Evolutionary conservation across 2,113 vertebrate genomes (phyloP).

Genomic region (Corythornis vintsioides): DNA sequence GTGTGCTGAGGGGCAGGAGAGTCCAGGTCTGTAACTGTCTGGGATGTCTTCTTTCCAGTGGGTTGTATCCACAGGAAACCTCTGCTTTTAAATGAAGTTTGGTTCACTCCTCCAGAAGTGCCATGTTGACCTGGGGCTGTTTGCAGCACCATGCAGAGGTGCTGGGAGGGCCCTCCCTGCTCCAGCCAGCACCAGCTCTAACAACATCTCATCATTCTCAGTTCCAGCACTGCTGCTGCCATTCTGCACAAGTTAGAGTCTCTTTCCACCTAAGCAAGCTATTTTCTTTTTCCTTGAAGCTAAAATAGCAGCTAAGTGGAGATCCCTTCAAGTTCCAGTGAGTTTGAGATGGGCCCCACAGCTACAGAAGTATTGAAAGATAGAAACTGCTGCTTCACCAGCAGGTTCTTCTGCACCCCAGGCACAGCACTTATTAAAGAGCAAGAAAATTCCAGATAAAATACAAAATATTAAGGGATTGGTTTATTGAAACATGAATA

Average conservation of each 20-base stretch:
- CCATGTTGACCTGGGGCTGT: not conserved
- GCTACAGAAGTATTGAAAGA: too few relatives aligned
- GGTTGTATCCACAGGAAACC: not conserved
- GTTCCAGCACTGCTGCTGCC: not conserved
- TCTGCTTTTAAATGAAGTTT: not conserved
- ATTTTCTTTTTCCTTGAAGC: not conserved
- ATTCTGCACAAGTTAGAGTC: not conserved
- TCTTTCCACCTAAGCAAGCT: not conserved
- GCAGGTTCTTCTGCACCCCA: not conserved
- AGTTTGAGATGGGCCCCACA: not conserved
- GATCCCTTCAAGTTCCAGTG: not conserved
- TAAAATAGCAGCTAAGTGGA: not conserved
- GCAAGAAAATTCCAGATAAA: not conserved
- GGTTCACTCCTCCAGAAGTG: not conserved
- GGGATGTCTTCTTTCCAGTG: not conserved
- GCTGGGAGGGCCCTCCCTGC: too few relatives aligned
- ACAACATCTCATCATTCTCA: not conserved
- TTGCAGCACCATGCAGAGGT: not conserved
- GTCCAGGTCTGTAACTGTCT: not conserved
- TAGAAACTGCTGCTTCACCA: not conserved
- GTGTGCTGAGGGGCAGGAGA: not conserved
- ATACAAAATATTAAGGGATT: slow-evolving; percentile 17
- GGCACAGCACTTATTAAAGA: not conserved
- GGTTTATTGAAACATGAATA: slow-evolving; percentile 58
- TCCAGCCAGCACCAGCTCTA: not conserved